A percentile compares a stretch with the other conserved stretches of the same genome.
Conservation (phyloP, 1,140 invertebrate genomes). For the Magallana ariakensis region DNA sequence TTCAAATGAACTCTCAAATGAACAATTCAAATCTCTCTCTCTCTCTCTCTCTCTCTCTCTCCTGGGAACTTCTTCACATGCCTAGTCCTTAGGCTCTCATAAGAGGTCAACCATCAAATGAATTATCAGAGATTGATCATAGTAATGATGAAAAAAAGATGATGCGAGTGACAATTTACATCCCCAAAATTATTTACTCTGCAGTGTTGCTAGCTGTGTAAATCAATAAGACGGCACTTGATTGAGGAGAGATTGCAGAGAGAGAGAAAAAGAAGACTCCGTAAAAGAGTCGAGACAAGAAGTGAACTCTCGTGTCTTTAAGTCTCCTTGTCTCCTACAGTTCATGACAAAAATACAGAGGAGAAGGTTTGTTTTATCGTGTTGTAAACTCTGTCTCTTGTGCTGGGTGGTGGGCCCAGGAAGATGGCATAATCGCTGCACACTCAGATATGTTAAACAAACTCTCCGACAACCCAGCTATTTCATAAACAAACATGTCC, state of each 20-base stretch:
- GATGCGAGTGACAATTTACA: constrained; percentile 10
- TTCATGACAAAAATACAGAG: not conserved
- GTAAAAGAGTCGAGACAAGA: not conserved
- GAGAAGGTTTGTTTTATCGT: constrained; percentile 14
- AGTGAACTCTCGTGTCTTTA: not conserved
- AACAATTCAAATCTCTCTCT: too few relatives aligned
- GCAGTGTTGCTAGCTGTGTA: not conserved
- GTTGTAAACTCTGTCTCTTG: constrained; percentile 10
- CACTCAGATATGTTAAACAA: constrained; percentile 39
- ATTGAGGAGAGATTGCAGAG: not conserved
- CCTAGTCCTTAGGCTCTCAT: not conserved
- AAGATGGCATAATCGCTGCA: constrained; percentile 24
- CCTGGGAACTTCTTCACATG: not conserved
- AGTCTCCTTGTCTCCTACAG: constrained; percentile 14
- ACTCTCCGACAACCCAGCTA: constrained; percentile 35
- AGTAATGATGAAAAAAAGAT: not conserved
- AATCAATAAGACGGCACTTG: not conserved
- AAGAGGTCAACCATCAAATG: not conserved
- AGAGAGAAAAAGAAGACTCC: not conserved
- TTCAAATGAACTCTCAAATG: too few relatives aligned
- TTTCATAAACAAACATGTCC: constrained; percentile 40
- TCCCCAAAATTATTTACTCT: not conserved
- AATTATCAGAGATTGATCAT: not conserved
- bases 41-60: not conserved
- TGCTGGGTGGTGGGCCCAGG: not conserved